These are phyloP conservation scores for Anolis sagrei DNA, from an alignment of 2,113 vertebrate species.

Conservation along the genomic window DNA sequence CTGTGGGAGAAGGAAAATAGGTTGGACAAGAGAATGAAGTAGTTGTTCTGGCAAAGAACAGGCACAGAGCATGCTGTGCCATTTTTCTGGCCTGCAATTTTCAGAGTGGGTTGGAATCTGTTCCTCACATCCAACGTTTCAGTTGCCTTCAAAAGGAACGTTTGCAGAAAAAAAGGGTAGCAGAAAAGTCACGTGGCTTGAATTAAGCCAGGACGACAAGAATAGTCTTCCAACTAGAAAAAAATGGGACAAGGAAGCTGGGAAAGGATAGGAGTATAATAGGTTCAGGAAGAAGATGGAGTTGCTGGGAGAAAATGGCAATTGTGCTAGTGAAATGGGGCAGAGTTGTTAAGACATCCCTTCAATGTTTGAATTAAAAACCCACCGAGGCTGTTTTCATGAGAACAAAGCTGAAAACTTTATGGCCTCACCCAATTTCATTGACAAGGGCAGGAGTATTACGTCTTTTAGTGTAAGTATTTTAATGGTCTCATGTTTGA, in stretches of 20 bases:
- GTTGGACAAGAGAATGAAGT: neutral
- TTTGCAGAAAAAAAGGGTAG: neutral
- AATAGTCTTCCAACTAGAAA: neutral
- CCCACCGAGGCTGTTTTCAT: neutral
- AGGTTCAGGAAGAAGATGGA: neutral
- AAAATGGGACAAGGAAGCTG: neutral
- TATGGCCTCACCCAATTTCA: neutral
- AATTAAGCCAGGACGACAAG: neutral
- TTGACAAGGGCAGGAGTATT: neutral
- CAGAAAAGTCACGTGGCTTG: neutral
- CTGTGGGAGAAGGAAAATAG: conserved; percentile 57
- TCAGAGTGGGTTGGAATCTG: conserved; percentile 15
- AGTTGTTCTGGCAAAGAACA: neutral
- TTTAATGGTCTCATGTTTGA: neutral
- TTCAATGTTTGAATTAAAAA: neutral
- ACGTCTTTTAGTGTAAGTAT: neutral
- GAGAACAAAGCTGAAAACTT: neutral
- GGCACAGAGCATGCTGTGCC: neutral
- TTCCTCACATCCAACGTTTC: neutral
- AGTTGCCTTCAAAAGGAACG: neutral
- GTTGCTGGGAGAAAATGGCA: no score
- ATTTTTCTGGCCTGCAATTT: neutral
- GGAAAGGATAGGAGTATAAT: neutral
- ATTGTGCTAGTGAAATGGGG: neutral
- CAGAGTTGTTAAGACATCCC: neutral